Base-by-base conservation (phyloP, 2,888 invertebrate species). In the Phalera bucephala region DNA sequence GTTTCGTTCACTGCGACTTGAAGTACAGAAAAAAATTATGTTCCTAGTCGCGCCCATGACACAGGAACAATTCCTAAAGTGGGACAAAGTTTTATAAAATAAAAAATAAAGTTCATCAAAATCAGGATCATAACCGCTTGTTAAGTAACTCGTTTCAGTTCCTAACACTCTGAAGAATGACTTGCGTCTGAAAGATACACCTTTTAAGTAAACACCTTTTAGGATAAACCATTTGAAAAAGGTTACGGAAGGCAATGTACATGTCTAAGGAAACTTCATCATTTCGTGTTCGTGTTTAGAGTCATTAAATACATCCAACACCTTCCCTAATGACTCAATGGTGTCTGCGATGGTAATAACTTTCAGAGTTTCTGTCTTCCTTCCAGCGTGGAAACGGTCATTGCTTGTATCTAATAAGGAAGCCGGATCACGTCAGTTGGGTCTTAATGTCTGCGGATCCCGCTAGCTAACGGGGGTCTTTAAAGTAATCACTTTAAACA, bases 401-500 rank as follows among this genome's bases (percentile, higher is more conserved):
- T 67, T 64, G 67, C 61, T 64, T 66, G 66, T 64, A 51, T 34
- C 42, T 46, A 58, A 57, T 58, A 64, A 65, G 59, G 65, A 61
- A 61, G 58, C 51, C 50, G 49, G 60, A 48, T 62, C 52, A 53
- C 63, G 61, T 56, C 48, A 52, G 54, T 54, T 49, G 52, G 54
- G 47, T 51, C 58, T 52, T 69, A 67, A 72, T 66, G 61, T 56
- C 51, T 52, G 51, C 52, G 59, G 59, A 56, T 64, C 58, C 53
- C 52, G 52, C 52, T 49, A 49, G 53, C 68, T 69, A 68, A 70
- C 54, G 60, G 57, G 21, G 52, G 39, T 40, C 44, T 58, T 69
- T 63, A 61, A 66, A 65, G 62, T 69, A 71, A 73, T 72, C 54
- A 55, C 58, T 49, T 52, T 27, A 53, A 51, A 52, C 59, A 58